A percentile compares a stretch with the other conserved stretches of the same genome.
These are phyloP conservation scores for Toxostoma redivivum DNA, from an alignment of 2,113 vertebrate genomes.

Conservation along the genomic window DNA sequence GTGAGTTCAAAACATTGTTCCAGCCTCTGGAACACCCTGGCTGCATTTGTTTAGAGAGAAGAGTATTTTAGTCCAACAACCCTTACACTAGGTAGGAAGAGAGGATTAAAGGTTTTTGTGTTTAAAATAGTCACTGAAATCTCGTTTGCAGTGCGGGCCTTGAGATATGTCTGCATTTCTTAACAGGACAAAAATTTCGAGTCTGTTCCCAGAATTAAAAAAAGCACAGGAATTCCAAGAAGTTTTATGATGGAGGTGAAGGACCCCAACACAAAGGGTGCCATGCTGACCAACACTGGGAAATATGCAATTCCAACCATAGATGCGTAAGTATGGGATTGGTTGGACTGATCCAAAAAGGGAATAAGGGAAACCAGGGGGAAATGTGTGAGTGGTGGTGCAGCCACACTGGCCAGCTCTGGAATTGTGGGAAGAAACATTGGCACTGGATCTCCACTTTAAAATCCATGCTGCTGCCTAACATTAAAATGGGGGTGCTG, in stretches of 20 bases:
- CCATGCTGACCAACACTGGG: slow-evolving; percentile 95
- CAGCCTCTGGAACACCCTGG: neutral
- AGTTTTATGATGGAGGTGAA: slow-evolving; percentile 98
- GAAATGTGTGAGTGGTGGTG: neutral
- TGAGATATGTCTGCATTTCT: neutral
- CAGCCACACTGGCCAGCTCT: neutral
- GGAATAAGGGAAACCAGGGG: rapidly evolving
- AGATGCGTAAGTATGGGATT: slow-evolving; percentile 86
- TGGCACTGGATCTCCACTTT: neutral
- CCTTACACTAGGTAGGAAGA: neutral
- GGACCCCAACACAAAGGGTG: slow-evolving; percentile 92
- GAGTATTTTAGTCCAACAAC: neutral
- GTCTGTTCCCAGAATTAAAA: slow-evolving; percentile 88
- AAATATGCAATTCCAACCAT: slow-evolving; percentile 93
- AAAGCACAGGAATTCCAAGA: slow-evolving; percentile 95
- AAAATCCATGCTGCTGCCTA: neutral
- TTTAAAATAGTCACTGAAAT: neutral
- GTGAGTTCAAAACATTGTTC: neutral
- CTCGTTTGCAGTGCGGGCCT: neutral
- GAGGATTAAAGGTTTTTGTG: neutral
- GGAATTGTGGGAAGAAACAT: neutral
- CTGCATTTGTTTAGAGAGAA: neutral
- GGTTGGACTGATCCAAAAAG: neutral
- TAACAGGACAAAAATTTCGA: slow-evolving; percentile 91
- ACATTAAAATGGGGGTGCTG: too few relatives aligned